Evolutionary conservation across 2,888 invertebrate genomes (phyloP).

Genomic region (Zygogramma bicolorata): DNA sequence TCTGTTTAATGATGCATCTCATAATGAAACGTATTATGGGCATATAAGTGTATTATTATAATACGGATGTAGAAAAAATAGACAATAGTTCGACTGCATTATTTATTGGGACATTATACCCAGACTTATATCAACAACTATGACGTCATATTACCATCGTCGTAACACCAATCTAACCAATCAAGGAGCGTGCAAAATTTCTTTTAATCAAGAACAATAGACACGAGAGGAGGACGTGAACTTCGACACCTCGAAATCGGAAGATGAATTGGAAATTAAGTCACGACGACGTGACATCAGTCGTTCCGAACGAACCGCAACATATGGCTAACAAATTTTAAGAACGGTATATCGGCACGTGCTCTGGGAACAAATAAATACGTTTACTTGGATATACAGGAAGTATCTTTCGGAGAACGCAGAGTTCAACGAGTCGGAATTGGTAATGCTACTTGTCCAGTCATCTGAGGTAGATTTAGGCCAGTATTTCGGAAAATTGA

Average conservation of each 20-base stretch:
- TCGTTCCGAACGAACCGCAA: neutral
- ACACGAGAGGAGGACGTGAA: slow-evolving; percentile 23
- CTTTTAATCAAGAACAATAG: slow-evolving; percentile 3
- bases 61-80: too few relatives aligned
- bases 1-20: too few relatives aligned
- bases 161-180: neutral
- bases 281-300: slow-evolving; percentile 17
- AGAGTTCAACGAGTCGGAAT: neutral
- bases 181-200: neutral
- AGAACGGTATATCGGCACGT: slow-evolving; percentile 37
- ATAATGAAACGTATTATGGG: too few relatives aligned
- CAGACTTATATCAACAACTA: too few relatives aligned
- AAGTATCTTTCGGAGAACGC: slow-evolving; percentile 6
- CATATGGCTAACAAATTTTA: slow-evolving; percentile 41
- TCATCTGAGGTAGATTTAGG: too few relatives aligned
- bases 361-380: slow-evolving; percentile 24
- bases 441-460: neutral
- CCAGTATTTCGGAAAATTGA: too few relatives aligned
- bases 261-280: slow-evolving; percentile 31
- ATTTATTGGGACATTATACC: too few relatives aligned
- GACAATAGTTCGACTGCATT: too few relatives aligned
- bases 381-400: slow-evolving; percentile 13
- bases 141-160: neutral
- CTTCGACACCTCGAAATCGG: slow-evolving; percentile 36
- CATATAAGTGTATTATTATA: too few relatives aligned